phyloP scores from a whole-genome alignment of 2,113 vertebrate genomes.

The Microtus ochrogaster region DNA sequence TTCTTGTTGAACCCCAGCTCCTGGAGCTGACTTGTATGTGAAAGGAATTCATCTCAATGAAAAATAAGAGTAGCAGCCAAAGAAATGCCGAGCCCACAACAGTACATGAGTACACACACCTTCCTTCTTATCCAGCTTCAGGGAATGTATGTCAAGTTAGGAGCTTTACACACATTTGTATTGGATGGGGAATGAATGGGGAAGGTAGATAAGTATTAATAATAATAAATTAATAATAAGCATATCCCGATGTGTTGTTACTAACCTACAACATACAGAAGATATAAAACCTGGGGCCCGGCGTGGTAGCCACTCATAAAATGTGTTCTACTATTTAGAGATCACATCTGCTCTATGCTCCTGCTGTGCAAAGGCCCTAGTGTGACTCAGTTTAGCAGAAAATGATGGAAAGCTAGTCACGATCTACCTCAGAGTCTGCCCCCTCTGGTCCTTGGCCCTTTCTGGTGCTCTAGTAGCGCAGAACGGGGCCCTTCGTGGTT shows the following conservation, averaged over 20 bases:
- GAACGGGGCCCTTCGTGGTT: background rate
- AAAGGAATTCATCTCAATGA: background rate
- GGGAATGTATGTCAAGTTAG: background rate
- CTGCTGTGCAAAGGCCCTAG: background rate
- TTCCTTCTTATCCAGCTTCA: background rate
- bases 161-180: background rate
- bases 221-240: background rate
- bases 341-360: background rate
- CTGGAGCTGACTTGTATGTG: background rate
- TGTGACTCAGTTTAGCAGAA: slow-evolving; percentile 2
- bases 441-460: background rate
- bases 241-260: background rate
- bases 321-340: background rate
- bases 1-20: background rate
- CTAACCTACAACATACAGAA: background rate
- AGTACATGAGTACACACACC: background rate
- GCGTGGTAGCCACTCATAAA: background rate
- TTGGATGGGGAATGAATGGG: background rate
- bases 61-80: slow-evolving; percentile 25
- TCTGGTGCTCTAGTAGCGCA: background rate
- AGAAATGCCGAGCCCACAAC: background rate
- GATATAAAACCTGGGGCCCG: background rate
- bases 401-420: background rate
- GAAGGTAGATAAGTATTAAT: background rate
- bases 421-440: background rate